Conservation (phyloP, 2,888 invertebrate species). For the Caenorhabditis sp. region DNA sequence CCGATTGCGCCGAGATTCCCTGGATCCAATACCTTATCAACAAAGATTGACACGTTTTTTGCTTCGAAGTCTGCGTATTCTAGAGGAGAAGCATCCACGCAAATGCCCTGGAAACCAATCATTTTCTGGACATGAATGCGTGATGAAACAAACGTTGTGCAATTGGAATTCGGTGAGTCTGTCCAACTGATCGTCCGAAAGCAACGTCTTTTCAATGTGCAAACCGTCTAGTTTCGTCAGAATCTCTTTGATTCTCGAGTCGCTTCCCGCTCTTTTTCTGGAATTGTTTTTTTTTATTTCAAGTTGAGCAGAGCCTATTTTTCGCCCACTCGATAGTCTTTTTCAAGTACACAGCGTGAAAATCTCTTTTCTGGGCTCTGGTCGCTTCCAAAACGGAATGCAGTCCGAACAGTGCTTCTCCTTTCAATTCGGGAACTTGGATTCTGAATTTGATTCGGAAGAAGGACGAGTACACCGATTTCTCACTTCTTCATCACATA, state of each 20-base stretch:
- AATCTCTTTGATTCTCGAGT: slow-evolving; percentile 48
- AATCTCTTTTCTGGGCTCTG: slow-evolving; percentile 42
- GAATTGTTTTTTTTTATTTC: slow-evolving; percentile 4
- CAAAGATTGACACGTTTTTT: slow-evolving; percentile 34
- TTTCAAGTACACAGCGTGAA: slow-evolving; percentile 55
- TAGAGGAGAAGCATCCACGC: slow-evolving; percentile 54
- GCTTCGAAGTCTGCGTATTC: slow-evolving; percentile 20
- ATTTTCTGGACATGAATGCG: background rate
- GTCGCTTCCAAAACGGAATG: slow-evolving; percentile 60
- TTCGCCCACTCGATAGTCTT: slow-evolving; percentile 32
- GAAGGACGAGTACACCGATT: too few species aligned
- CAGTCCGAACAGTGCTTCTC: slow-evolving; percentile 64
- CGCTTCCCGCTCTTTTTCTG: slow-evolving; percentile 48
- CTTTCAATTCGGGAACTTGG: slow-evolving; percentile 45
- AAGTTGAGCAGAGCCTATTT: background rate
- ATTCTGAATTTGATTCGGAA: slow-evolving; percentile 40
- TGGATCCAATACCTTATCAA: slow-evolving; percentile 66
- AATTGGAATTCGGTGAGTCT: slow-evolving; percentile 62
- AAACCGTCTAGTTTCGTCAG: slow-evolving; percentile 24
- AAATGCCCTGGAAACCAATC: slow-evolving; percentile 57
- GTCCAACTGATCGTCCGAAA: slow-evolving; percentile 60
- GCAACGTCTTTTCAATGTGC: slow-evolving; percentile 16
- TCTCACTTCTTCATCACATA: slow-evolving; percentile 55
- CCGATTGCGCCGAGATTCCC: slow-evolving; percentile 67
- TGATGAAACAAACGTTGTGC: slow-evolving; percentile 55